Evolutionary conservation across 2,113 vertebrate genomes (phyloP).

Genomic region (Axis porcinus): DNA sequence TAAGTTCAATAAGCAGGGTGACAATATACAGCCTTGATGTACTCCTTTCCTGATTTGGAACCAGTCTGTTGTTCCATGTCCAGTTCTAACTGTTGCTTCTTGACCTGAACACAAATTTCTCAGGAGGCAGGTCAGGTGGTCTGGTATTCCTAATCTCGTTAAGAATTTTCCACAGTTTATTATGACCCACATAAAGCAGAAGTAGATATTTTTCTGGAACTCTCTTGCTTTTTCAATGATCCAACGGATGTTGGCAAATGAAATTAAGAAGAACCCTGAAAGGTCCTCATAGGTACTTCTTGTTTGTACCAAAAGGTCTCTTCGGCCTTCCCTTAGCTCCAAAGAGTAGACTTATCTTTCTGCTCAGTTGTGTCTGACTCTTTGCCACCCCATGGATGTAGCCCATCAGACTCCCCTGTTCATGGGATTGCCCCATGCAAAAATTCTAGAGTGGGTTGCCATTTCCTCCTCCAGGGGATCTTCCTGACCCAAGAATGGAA

Average conservation of each 20-base stretch:
- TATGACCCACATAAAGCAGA: not conserved
- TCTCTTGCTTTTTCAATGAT: not conserved
- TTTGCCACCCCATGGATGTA: not conserved
- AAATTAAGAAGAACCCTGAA: not conserved
- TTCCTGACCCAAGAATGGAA: not conserved
- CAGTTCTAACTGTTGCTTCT: not conserved
- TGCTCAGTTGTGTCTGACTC: not conserved
- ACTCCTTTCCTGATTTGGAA: not conserved
- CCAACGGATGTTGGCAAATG: not conserved
- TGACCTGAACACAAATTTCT: not conserved
- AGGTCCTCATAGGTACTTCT: not conserved
- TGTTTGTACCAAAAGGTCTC: not conserved
- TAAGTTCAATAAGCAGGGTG: not conserved
- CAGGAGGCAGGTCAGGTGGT: not conserved
- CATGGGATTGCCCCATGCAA: not conserved
- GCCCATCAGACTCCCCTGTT: not conserved
- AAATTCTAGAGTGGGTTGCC: not conserved
- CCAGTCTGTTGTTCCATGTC: not conserved
- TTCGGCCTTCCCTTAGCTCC: not conserved
- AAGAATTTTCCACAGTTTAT: not conserved
- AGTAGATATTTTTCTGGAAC: not conserved
- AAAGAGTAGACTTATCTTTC: not conserved
- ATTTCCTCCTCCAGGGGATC: not conserved
- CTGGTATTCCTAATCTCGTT: not conserved
- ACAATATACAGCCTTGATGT: not conserved